A percentile compares a stretch with the other conserved stretches of the same genome.
Conservation (phyloP, 2,113 vertebrate species). For the Halichoerus grypus region DNA sequence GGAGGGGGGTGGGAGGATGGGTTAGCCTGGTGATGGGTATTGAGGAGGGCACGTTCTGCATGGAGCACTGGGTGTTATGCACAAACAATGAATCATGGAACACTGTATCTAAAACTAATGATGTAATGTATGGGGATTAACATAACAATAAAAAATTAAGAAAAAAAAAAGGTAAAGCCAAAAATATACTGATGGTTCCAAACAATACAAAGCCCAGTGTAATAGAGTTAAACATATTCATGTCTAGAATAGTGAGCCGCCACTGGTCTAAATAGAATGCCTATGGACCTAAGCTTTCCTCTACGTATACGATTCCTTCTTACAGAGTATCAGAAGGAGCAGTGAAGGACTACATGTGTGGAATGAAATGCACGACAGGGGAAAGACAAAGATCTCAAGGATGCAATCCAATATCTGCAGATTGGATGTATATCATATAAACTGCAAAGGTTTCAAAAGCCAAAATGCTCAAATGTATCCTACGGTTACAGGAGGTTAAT, state of each 20-base stretch:
- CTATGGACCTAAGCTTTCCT: not conserved
- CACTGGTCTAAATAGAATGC: not conserved
- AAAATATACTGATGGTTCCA: not conserved
- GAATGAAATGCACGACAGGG: not conserved
- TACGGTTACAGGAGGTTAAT: not conserved
- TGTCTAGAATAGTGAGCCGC: not conserved
- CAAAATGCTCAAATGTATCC: not conserved
- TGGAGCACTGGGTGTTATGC: too few species aligned
- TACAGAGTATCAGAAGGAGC: not conserved
- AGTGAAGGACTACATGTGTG: not conserved
- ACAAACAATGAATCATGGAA: too few species aligned
- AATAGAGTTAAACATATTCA: not conserved
- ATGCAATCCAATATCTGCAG: not conserved
- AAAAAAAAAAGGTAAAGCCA: too few species aligned
- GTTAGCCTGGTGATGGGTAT: too few species aligned
- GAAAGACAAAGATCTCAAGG: not conserved
- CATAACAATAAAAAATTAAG: too few species aligned
- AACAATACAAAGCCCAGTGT: not conserved
- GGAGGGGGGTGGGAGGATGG: too few species aligned
- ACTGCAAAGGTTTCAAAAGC: not conserved
- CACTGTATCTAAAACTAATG: too few species aligned
- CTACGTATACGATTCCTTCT: not conserved
- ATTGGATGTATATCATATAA: not conserved
- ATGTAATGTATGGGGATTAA: too few species aligned
- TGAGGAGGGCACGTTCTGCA: too few species aligned